Evolutionary conservation across 2,797 vertebrate genomes (phyloP).

Genomic region (Paratrypauchen microcephalus): DNA sequence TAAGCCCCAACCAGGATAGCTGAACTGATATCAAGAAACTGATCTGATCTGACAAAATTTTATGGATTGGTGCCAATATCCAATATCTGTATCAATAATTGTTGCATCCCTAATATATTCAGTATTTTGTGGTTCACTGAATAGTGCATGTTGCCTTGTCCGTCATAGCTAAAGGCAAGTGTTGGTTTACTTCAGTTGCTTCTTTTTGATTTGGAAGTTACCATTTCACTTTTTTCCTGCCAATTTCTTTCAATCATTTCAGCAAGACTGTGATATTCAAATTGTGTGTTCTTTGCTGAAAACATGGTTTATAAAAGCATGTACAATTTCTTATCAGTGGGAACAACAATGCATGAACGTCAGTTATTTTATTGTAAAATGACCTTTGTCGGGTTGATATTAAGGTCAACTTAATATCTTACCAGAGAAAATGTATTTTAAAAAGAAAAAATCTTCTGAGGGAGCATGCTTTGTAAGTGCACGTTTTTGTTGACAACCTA

Average conservation of each 20-base stretch:
- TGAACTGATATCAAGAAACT: no score
- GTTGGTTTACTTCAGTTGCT: neutral
- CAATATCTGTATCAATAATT: no score
- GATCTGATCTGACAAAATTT: no score
- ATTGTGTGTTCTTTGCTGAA: neutral
- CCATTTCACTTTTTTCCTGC: no score
- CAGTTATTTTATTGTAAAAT: neutral
- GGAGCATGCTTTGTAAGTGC: neutral
- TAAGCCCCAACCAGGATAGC: no score
- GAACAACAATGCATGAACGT: neutral
- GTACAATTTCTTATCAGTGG: no score
- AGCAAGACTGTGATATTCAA: neutral
- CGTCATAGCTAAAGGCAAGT: neutral
- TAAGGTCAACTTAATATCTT: neutral
- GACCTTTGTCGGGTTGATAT: neutral
- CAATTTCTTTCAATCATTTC: neutral
- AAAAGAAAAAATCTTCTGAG: neutral
- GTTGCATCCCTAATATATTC: no score
- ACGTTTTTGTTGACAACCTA: neutral
- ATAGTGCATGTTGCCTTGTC: no score
- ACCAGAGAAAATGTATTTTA: neutral
- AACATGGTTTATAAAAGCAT: no score
- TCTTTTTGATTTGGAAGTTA: neutral
- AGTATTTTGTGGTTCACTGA: no score
- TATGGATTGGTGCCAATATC: no score